Conservation (phyloP, 2,797 vertebrate genomes). For the Glossophaga mutica region DNA sequence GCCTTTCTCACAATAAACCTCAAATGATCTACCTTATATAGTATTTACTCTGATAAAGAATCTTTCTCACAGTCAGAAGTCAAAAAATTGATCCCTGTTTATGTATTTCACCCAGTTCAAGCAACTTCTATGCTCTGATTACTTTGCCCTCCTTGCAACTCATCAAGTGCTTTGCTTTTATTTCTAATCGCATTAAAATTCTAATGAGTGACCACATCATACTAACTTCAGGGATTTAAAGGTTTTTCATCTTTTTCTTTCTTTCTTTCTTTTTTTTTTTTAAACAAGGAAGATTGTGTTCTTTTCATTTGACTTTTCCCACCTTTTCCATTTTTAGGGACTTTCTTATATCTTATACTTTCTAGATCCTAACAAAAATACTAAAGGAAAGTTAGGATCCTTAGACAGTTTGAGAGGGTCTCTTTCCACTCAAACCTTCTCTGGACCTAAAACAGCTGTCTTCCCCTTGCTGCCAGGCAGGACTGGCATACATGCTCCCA, state of each 20-base stretch:
- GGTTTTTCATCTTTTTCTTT: neutral
- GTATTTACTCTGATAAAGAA: neutral
- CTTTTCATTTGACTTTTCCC: neutral
- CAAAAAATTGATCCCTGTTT: constrained; percentile 1
- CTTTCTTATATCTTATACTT: neutral
- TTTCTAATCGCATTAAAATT: neutral
- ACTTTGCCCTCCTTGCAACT: neutral
- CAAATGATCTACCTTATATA: neutral
- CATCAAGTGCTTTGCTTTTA: neutral
- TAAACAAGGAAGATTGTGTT: neutral
- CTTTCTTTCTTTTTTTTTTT: neutral
- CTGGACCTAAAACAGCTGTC: neutral
- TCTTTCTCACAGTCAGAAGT: neutral
- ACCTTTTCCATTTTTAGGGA: neutral
- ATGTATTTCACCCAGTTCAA: neutral
- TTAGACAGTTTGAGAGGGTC: neutral
- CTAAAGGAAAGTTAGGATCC: neutral
- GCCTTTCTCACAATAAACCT: neutral
- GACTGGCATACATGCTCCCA: neutral
- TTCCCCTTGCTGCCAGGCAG: neutral
- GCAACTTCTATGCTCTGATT: neutral
- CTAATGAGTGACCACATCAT: neutral
- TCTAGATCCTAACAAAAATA: neutral
- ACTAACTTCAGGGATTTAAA: neutral
- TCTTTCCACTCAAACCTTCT: neutral